Percentiles rank a stretch among this genome's conserved stretches.
Conservation (phyloP, 2,888 invertebrate species). For the Noctua pronuba region DNA sequence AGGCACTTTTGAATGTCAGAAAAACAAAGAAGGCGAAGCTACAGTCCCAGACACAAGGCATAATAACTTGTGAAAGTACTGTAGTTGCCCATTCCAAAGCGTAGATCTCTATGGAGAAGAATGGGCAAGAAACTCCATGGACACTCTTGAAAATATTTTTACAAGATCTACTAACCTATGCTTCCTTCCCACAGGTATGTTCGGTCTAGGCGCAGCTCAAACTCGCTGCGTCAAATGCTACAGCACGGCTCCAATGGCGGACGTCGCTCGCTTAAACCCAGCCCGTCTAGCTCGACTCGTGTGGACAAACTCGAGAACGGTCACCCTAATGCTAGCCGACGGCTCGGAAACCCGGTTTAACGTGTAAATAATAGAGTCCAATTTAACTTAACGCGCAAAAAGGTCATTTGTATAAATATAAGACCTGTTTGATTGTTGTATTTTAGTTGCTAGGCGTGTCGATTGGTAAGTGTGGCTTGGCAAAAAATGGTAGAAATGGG, state of each 20-base stretch:
- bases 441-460: slow-evolving; percentile 37
- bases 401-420: slow-evolving; percentile 43
- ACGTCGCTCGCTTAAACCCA: slow-evolving; percentile 96
- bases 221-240: slow-evolving; percentile 98
- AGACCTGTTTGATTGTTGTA: slow-evolving; percentile 41
- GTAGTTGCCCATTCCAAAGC: no score
- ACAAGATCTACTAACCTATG: no score
- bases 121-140: no score
- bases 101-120: no score
- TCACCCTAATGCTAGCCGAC: slow-evolving; percentile 98
- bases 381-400: slow-evolving; percentile 33
- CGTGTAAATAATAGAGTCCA: slow-evolving; percentile 71
- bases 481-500: neutral
- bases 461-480: slow-evolving; percentile 8
- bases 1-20: no score
- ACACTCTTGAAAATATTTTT: no score
- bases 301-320: slow-evolving; percentile 98
- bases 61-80: no score
- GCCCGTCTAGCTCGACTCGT: slow-evolving; percentile 97
- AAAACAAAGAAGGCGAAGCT: no score
- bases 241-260: slow-evolving; percentile 97
- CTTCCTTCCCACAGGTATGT: slow-evolving; percentile 92
- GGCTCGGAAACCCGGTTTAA: slow-evolving; percentile 94
- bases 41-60: no score
- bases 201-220: slow-evolving; percentile 99